phyloP scores from a whole-genome alignment of 1,140 invertebrate species.

The Riptortus pedestris region DNA sequence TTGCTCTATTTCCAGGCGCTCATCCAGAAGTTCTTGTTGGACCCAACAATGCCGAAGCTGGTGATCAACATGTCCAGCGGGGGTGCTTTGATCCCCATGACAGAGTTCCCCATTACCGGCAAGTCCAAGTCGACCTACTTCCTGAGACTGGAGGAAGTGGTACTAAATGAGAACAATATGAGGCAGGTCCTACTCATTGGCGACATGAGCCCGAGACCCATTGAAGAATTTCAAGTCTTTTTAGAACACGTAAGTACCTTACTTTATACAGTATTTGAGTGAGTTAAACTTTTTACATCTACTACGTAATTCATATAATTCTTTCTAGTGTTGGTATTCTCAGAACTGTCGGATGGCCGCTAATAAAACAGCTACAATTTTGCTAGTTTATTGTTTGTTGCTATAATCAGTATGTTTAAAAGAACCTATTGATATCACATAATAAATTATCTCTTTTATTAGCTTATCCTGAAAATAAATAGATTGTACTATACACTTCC shows the following conservation, averaged over 20 bases:
- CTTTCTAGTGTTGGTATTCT: no score
- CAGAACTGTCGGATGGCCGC: no score
- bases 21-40: background rate
- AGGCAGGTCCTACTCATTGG: conserved; percentile 56
- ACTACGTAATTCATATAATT: no score
- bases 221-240: conserved; percentile 66
- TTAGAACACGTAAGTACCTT: conserved; percentile 59
- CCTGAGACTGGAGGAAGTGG: conserved; percentile 45
- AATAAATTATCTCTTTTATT: no score
- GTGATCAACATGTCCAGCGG: conserved; percentile 43
- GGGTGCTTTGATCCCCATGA: conserved; percentile 38
- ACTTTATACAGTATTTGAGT: no score
- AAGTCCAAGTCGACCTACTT: conserved; percentile 56
- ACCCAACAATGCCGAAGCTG: conserved; percentile 37
- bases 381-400: no score
- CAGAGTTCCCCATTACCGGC: conserved; percentile 40
- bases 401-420: no score
- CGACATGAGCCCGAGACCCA: conserved; percentile 63
- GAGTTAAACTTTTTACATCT: no score
- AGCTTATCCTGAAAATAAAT: no score
- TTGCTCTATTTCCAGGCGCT: background rate
- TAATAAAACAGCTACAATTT: no score
- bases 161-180: conserved; percentile 48
- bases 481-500: no score
- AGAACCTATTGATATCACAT: no score